phyloP scores from a whole-genome alignment of 2,888 invertebrate genomes.

The Portevinia maculata region DNA sequence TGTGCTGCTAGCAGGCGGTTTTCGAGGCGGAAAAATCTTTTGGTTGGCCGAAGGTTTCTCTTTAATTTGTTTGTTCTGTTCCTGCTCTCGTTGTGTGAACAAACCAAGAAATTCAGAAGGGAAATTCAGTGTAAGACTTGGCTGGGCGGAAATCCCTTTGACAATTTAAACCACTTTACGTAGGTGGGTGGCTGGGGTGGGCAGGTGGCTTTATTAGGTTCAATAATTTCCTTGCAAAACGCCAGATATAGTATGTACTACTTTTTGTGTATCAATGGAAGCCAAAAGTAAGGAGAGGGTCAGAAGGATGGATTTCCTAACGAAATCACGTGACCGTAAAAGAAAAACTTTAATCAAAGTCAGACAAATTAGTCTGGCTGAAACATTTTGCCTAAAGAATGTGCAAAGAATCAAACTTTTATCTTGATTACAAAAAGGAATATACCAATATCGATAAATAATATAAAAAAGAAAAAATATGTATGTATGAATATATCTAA shows the following conservation, averaged over 20 bases:
- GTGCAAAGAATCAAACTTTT: no score
- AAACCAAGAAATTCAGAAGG: conserved; percentile 19
- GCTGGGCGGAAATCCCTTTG: conserved; percentile 41
- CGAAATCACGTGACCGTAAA: no score
- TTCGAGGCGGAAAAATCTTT: conserved; percentile 43
- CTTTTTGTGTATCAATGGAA: background rate
- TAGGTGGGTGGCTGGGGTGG: background rate
- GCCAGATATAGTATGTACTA: background rate
- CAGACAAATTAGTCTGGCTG: no score
- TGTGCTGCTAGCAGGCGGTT: conserved; percentile 16
- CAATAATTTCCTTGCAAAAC: conserved; percentile 21
- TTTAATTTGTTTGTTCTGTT: conserved; percentile 33
- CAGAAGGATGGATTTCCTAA: no score
- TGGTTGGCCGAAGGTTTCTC: conserved; percentile 49
- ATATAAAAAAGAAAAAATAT: no score
- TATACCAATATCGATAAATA: no score
- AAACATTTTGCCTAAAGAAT: no score
- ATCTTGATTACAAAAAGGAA: no score
- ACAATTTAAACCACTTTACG: background rate
- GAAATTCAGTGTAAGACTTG: conserved; percentile 37
- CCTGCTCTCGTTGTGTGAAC: background rate
- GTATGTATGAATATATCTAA: no score
- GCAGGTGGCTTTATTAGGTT: conserved; percentile 39
- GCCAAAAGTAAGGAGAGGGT: no score
- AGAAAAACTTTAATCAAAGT: no score